These are phyloP conservation scores for Choristoneura fumiferana DNA, from an alignment of 1,140 invertebrate genomes.

Conservation along the genomic window DNA sequence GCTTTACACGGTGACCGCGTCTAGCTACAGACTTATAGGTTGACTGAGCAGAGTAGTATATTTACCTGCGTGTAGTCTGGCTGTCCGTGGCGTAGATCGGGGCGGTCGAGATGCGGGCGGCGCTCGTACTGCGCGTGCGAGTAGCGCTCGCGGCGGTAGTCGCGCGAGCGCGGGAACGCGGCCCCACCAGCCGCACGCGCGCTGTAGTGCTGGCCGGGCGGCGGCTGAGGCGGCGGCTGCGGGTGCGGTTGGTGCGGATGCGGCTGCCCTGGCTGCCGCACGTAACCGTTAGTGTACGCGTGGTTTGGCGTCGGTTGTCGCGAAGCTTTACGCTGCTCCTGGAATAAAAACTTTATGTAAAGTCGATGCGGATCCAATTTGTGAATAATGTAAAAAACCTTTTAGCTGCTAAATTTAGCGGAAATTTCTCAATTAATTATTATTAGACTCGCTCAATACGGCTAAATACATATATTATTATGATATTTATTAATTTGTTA, in stretches of 20 bases:
- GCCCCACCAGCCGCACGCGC: conserved; percentile 46
- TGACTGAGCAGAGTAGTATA: not conserved
- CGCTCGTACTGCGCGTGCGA: conserved; percentile 27
- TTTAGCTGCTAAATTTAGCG: no score
- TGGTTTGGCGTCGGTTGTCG: conserved; percentile 48
- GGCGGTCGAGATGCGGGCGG: conserved; percentile 37
- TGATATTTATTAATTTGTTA: no score
- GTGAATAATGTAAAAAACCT: no score
- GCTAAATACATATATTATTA: no score
- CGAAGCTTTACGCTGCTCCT: conserved; percentile 71
- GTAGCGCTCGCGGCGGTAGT: conserved; percentile 46
- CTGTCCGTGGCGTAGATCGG: conserved; percentile 65
- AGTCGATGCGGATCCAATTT: no score
- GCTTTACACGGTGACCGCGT: no score
- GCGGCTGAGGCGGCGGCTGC: conserved; percentile 25
- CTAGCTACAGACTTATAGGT: no score
- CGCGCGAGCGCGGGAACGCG: conserved; percentile 38
- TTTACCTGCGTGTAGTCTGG: conserved; percentile 81
- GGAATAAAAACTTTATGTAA: conserved; percentile 24
- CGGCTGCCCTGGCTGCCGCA: conserved; percentile 34
- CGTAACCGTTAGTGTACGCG: conserved; percentile 60
- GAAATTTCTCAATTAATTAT: no score
- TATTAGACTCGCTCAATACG: no score
- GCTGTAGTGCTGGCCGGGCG: not conserved
- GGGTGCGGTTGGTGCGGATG: conserved; percentile 27